phyloP scores from a whole-genome alignment of 2,113 vertebrate genomes.

The Sus scrofa region DNA sequence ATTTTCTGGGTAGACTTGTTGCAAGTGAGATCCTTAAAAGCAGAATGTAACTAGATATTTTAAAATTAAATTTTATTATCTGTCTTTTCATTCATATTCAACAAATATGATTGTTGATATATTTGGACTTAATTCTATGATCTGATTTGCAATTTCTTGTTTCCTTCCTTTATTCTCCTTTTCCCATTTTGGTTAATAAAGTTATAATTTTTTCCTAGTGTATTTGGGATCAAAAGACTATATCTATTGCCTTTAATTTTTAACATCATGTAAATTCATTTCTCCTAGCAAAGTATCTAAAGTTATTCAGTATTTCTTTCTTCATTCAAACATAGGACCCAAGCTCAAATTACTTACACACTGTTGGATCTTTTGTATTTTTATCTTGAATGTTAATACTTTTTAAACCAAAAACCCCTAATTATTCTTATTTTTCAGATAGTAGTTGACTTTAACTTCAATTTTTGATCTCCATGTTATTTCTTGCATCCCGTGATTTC shows the following conservation, averaged over 20 bases:
- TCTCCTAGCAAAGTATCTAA: not conserved
- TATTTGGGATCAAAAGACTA: not conserved
- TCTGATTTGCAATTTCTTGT: not conserved
- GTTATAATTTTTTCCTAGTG: not conserved
- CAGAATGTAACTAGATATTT: not conserved
- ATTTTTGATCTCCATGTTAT: not conserved
- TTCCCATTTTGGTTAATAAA: conserved; percentile 5
- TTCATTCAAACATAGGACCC: not conserved
- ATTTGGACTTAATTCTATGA: not conserved
- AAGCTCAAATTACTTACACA: not conserved
- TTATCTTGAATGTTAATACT: not conserved
- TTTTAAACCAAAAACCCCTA: not conserved
- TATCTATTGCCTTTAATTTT: not conserved
- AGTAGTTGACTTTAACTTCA: not conserved
- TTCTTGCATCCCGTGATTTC: not conserved
- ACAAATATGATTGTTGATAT: not conserved
- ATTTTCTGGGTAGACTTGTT: not conserved
- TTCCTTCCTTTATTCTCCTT: not conserved
- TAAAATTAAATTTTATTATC: not conserved
- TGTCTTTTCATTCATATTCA: not conserved
- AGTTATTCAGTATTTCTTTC: not conserved
- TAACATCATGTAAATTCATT: not conserved
- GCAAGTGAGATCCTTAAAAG: not conserved
- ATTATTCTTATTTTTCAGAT: not conserved
- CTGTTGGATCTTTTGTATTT: not conserved